Conservation (phyloP, 35 echinoderm and acorn worm species). For the Amphiura filiformis region DNA sequence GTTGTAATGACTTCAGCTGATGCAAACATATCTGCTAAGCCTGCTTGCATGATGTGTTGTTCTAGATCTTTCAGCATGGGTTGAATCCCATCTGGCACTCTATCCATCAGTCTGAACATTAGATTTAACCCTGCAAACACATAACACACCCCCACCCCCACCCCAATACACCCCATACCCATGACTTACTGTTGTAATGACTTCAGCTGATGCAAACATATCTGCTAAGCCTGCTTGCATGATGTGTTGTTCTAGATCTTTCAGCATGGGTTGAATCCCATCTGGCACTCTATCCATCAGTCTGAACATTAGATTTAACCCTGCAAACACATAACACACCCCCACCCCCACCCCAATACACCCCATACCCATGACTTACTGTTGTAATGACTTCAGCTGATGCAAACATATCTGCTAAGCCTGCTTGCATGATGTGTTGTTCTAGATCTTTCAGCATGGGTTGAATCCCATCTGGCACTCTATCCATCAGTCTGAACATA, state of each 20-base stretch:
- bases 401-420: slow-evolving; percentile 93
- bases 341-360: no score
- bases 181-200: slow-evolving; percentile 96
- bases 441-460: slow-evolving; percentile 95
- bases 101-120: slow-evolving; percentile 97
- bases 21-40: slow-evolving; percentile 93
- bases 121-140: no score
- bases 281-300: slow-evolving; percentile 96
- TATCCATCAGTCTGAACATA: slow-evolving; percentile 96
- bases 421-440: slow-evolving; percentile 90
- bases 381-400: slow-evolving; percentile 92
- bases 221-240: slow-evolving; percentile 91
- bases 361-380: no score
- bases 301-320: slow-evolving; percentile 87
- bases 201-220: slow-evolving; percentile 91
- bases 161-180: no score
- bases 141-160: no score
- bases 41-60: slow-evolving; percentile 90
- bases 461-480: slow-evolving; percentile 90
- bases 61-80: slow-evolving; percentile 95
- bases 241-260: slow-evolving; percentile 93
- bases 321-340: no score
- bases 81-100: slow-evolving; percentile 87
- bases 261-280: slow-evolving; percentile 93
- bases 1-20: slow-evolving; percentile 91